Conservation (phyloP, 1,140 invertebrate species). For the Papilio machaon region DNA sequence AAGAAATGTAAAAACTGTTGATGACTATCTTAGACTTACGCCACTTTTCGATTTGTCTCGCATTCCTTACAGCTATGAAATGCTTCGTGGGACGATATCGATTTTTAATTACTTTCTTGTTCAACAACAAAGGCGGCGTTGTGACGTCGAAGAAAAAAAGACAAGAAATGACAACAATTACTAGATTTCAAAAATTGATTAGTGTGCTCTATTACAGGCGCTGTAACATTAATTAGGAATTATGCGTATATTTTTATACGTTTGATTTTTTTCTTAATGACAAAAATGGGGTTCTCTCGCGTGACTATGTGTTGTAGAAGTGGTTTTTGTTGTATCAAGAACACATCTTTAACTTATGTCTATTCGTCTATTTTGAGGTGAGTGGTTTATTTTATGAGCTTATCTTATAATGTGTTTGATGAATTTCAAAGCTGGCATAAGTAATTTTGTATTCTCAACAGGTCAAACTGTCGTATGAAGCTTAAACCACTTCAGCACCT, state of each 20-base stretch:
- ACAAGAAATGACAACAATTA: too few relatives aligned
- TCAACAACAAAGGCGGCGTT: not conserved
- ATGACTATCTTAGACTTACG: slow-evolving; percentile 5
- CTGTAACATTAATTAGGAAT: too few relatives aligned
- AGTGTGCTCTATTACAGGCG: too few relatives aligned
- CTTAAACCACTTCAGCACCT: not conserved
- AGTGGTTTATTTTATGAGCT: too few relatives aligned
- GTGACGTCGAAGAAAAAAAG: not conserved
- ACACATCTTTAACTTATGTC: too few relatives aligned
- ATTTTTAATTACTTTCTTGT: slow-evolving; percentile 17
- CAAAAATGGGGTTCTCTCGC: too few relatives aligned
- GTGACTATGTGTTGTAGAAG: too few relatives aligned
- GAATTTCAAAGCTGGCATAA: not conserved
- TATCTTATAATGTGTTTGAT: not conserved
- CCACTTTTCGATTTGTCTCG: slow-evolving; percentile 33
- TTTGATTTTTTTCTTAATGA: too few relatives aligned
- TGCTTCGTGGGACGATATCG: slow-evolving; percentile 22
- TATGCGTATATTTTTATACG: too few relatives aligned
- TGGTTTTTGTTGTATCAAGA: too few relatives aligned
- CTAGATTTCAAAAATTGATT: too few relatives aligned
- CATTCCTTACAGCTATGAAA: slow-evolving; percentile 17
- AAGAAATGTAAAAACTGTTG: slow-evolving; percentile 22
- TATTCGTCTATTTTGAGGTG: too few relatives aligned
- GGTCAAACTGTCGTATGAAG: slow-evolving; percentile 15
- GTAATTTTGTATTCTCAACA: not conserved